Conservation (phyloP, 2,113 vertebrate genomes). For the Epinephelus cyanopodus region DNA sequence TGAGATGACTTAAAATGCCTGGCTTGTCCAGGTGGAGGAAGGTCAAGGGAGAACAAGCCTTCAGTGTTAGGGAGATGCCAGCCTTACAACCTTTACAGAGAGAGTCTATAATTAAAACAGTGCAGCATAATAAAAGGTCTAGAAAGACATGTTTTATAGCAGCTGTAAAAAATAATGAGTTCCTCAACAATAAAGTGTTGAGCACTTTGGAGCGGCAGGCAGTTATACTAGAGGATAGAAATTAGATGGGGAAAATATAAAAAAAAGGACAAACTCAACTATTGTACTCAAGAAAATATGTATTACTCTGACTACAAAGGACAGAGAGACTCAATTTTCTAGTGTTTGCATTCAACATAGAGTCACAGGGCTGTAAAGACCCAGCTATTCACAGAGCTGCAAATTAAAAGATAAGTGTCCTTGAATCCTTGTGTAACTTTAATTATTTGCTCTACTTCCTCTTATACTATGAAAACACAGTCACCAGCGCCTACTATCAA, state of each 20-base stretch:
- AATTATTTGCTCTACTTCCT: conserved; percentile 9
- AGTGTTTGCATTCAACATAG: conserved; percentile 11
- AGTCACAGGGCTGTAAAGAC: conserved; percentile 4
- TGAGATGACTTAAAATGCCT: conserved; percentile 38
- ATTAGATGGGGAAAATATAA: conserved; percentile 1
- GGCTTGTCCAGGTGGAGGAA: conserved; percentile 25
- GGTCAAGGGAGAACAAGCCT: conserved; percentile 42
- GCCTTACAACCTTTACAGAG: conserved; percentile 35
- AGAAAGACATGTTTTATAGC: conserved; percentile 44
- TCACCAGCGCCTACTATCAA: background rate
- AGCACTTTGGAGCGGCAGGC: background rate
- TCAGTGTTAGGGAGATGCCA: conserved; percentile 15
- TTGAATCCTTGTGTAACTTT: background rate
- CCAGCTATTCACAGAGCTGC: background rate
- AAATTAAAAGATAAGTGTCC: conserved; percentile 20
- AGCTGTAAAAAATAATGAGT: conserved; percentile 53
- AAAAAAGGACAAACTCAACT: conserved; percentile 11
- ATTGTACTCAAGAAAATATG: conserved; percentile 16
- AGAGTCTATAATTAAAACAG: conserved; percentile 44
- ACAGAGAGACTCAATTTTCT: conserved; percentile 15
- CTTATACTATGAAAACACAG: background rate
- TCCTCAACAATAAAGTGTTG: conserved; percentile 30
- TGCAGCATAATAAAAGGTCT: conserved; percentile 38
- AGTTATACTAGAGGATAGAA: conserved; percentile 21
- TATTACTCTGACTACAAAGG: conserved; percentile 21